phyloP scores from a whole-genome alignment of 2,797 vertebrate species.

The Nannoperca australis region DNA sequence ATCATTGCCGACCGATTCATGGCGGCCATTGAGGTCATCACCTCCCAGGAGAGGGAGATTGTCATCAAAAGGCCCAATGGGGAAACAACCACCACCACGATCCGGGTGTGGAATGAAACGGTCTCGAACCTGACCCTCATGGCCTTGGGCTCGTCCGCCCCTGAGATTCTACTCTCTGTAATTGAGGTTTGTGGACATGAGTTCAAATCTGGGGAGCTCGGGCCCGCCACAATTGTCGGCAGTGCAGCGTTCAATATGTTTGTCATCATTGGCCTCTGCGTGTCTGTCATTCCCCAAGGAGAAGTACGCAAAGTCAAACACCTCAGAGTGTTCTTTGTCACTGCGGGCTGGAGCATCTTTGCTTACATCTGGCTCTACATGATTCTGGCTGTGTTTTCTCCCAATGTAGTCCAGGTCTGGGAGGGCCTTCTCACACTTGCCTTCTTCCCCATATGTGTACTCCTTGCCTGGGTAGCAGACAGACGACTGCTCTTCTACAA shows the following conservation, averaged over 20 bases:
- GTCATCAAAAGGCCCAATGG: slow-evolving; percentile 95
- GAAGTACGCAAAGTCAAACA: slow-evolving; percentile 98
- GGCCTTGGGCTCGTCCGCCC: slow-evolving; percentile 97
- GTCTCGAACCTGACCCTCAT: slow-evolving; percentile 98
- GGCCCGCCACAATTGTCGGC: slow-evolving; percentile 96
- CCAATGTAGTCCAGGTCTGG: slow-evolving; percentile 98
- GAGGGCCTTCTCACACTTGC: slow-evolving; percentile 96
- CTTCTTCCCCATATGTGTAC: slow-evolving; percentile 96
- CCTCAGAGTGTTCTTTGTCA: slow-evolving; percentile 96
- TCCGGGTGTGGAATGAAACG: slow-evolving; percentile 98
- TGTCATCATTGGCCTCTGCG: slow-evolving; percentile 96
- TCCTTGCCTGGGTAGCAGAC: slow-evolving; percentile 97
- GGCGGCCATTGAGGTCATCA: slow-evolving; percentile 99
- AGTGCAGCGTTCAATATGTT: slow-evolving; percentile 99
- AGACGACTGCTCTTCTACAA: slow-evolving; percentile 96
- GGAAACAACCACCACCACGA: slow-evolving; percentile 94
- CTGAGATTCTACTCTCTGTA: slow-evolving; percentile 96
- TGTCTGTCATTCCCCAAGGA: slow-evolving; percentile 95
- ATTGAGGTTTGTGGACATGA: slow-evolving; percentile 97
- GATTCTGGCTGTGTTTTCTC: slow-evolving; percentile 98
- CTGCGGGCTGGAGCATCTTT: slow-evolving; percentile 97
- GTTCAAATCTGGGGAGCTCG: slow-evolving; percentile 94
- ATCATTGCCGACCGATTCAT: slow-evolving; percentile 99
- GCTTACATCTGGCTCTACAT: slow-evolving; percentile 99
- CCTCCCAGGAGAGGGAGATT: slow-evolving; percentile 97